Conservation (phyloP, 2,888 invertebrate genomes). For the Sialis fuliginosa region DNA sequence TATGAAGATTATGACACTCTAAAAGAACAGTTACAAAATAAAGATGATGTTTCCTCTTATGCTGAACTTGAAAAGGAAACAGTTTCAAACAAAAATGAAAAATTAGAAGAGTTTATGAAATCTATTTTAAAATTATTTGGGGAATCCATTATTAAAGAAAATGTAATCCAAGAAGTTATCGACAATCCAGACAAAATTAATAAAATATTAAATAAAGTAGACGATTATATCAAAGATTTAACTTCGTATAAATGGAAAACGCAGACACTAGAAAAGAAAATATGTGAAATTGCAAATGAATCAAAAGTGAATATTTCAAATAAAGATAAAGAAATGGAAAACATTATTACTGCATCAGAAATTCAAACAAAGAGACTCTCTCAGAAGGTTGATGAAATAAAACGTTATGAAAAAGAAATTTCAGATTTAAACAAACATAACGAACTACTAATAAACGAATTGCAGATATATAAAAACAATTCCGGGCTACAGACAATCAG, state of each 20-base stretch:
- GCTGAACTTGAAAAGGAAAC: slow-evolving; percentile 16
- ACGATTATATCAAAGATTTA: slow-evolving; percentile 32
- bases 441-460: slow-evolving; percentile 46
- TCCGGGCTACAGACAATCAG: slow-evolving; percentile 52
- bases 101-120: slow-evolving; percentile 11
- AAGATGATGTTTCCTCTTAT: slow-evolving; percentile 11
- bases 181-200: slow-evolving; percentile 5
- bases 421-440: slow-evolving; percentile 52
- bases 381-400: slow-evolving; percentile 21
- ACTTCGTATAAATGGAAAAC: slow-evolving; percentile 38
- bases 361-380: slow-evolving; percentile 21
- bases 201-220: slow-evolving; percentile 10
- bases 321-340: slow-evolving; percentile 24
- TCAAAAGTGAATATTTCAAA: slow-evolving; percentile 19
- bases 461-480: slow-evolving; percentile 41
- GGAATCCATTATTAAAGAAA: slow-evolving; percentile 1
- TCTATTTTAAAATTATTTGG: background rate
- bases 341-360: slow-evolving; percentile 21
- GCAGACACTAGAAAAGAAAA: slow-evolving; percentile 34
- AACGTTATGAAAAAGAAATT: slow-evolving; percentile 37
- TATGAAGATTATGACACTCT: no score
- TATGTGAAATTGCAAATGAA: slow-evolving; percentile 37
- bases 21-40: background rate
- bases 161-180: background rate
- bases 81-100: slow-evolving; percentile 14